Evolutionary conservation across 2,888 invertebrate genomes (phyloP), one percentile per base, ranked within the genome.

Genomic region (Lampropteryx suffumata): DNA sequence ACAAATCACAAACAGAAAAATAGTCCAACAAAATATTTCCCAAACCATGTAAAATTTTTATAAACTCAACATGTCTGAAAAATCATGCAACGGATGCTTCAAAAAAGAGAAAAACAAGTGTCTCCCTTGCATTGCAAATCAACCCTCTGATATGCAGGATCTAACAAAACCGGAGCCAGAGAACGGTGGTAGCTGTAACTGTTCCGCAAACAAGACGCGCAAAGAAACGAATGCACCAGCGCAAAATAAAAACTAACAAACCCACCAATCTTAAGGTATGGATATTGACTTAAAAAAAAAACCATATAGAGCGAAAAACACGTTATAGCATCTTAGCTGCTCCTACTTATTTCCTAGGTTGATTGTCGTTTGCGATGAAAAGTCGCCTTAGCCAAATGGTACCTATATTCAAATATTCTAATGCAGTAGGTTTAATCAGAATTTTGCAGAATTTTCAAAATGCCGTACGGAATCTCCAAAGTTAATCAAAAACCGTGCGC

Each of bases 401-500:
- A n/a, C n/a, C n/a, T n/a, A n/a, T n/a, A n/a, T n/a, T n/a, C n/a
- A n/a, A n/a, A n/a, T n/a, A n/a, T n/a, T n/a, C n/a, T n/a, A n/a
- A n/a, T n/a, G n/a, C 17, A 17, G 17, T 17, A 24, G 7, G 7
- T 24, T 5, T 1, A 24, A 24, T 1, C 24, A 6, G 3, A 24
- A 17, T 24, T 17, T 33, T 34, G n/a, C 50, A 49, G 50, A 35
- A 17, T 28, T 34, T 29, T 6, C 13, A 34, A 42, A 11, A 46
- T 51, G 49, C 14, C 53, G 2, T 10, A 24, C 0, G 27, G 28
- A 2, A 43, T 21, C 5, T 42, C 17, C n/a, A 50, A 44, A 39
- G 57, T 69, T 0, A 70, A 71, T 30, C 59, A 71, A 0, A 71
- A 59, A 7, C 48, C 45, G 8, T 73, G 74, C 46, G 17, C 6